Conservation (phyloP, 2,888 invertebrate species). For the Tetropium fuscum region DNA sequence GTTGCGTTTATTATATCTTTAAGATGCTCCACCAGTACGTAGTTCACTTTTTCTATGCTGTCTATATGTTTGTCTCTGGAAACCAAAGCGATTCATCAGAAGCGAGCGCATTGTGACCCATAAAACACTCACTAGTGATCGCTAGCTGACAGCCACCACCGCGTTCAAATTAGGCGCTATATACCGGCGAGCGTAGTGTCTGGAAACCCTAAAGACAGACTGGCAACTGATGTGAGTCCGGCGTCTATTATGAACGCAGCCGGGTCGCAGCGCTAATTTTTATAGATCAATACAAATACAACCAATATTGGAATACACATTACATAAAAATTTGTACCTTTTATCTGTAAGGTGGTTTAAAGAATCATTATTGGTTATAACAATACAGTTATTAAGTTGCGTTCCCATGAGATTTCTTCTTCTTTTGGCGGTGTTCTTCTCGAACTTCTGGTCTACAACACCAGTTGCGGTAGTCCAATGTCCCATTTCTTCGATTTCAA, state of each 20-base stretch:
- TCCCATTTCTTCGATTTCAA: constrained; percentile 52
- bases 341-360: constrained; percentile 72
- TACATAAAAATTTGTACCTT: constrained; percentile 62
- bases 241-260: too few species aligned
- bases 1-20: constrained; percentile 71
- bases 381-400: constrained; percentile 69
- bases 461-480: constrained; percentile 45
- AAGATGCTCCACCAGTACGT: constrained; percentile 71
- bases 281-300: too few species aligned
- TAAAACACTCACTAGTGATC: too few species aligned
- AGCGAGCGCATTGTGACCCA: too few species aligned
- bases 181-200: too few species aligned
- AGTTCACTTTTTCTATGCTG: constrained; percentile 75
- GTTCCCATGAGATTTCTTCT: constrained; percentile 67
- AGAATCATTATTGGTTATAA: constrained; percentile 72
- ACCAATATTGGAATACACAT: too few species aligned
- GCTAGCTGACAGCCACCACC: too few species aligned
- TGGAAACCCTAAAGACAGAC: too few species aligned
- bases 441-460: constrained; percentile 37
- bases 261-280: too few species aligned
- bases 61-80: constrained; percentile 67
- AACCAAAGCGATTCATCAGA: too few species aligned
- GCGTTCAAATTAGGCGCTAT: too few species aligned
- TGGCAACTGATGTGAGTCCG: too few species aligned
- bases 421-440: constrained; percentile 56